phyloP scores from a whole-genome alignment of 2,888 invertebrate genomes.

The Achlya flavicornis region DNA sequence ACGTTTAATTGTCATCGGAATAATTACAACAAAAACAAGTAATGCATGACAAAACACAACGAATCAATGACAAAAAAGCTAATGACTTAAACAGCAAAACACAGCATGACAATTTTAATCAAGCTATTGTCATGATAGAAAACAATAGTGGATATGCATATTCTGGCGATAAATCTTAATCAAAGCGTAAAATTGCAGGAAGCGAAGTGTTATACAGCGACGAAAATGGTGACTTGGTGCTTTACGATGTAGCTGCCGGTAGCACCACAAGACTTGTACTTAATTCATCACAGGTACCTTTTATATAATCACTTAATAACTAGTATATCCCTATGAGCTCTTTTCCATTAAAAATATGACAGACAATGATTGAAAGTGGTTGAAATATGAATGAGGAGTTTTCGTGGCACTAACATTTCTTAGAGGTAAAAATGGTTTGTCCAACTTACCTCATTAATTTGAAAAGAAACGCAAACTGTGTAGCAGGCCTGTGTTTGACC shows the following conservation, averaged over 20 bases:
- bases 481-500: too few species aligned
- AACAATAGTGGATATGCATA: conserved; percentile 9
- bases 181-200: conserved; percentile 73
- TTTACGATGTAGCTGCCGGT: conserved; percentile 78
- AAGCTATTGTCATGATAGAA: neutral
- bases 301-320: neutral
- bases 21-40: neutral
- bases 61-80: neutral
- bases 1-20: too few species aligned
- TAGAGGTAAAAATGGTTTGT: too few species aligned
- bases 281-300: conserved; percentile 72
- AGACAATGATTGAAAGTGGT: neutral
- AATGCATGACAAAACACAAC: neutral
- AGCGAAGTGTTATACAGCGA: conserved; percentile 86
- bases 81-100: neutral
- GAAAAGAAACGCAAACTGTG: too few species aligned
- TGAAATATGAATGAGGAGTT: neutral
- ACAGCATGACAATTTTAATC: neutral
- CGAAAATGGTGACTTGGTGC: conserved; percentile 80
- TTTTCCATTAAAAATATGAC: neutral
- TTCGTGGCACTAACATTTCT: neutral
- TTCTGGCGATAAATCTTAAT: conserved; percentile 15
- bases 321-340: neutral
- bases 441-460: too few species aligned
- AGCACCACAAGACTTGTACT: conserved; percentile 69